Base-by-base conservation (phyloP, 1,140 invertebrate species). In the Trachymyrmex septentrionalis region DNA sequence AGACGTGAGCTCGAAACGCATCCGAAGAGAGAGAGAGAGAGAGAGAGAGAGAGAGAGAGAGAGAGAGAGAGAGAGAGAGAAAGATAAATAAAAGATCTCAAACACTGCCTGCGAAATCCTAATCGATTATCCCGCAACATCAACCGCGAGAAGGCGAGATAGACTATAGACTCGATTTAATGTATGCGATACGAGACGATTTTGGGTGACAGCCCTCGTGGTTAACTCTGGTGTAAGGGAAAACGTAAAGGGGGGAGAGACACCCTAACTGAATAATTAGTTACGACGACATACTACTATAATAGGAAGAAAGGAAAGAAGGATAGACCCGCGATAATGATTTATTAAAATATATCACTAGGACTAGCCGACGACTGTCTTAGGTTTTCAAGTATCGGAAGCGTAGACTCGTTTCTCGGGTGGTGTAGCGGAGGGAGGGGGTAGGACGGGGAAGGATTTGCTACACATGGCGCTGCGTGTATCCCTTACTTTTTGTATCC, bases 271-370 rank as follows among this genome's bases (percentile, higher is more conserved):
- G 88, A 89, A 92, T 92, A 92, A 91, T 92, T 91, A 91, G 89
- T 78, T 87, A 90, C 86, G 88, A 92, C 87, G 91, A 93, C 86
- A 91, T 88, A 90, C 92, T 92, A 92, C 72, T 90, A 90, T 44
- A 81, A 90, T 90, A 87, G 66, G 38, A 80, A 27, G 21, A 48
- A 57, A 72, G 4, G 44, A 19, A 30, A 24, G 61, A 57, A 21
- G 10, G 21, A 82, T 50, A 82, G 84, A 82, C 86, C 66, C 66
- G 38, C 66, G 92, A 91, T 92, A 92, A 94, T 89, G 91, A 93
- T 88, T 93, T 91, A 94, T 92, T 93, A 91, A 89, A 93, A 94
- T 94, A 94, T 94, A 95, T 94, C 94, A 94, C 92, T 94, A 95
- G 92, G 88, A 92, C 92, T 94, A 94, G 93, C 92, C 91, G 92